Base-by-base conservation (phyloP, 37 sponge, comb jelly and placozoan species). In the Chondrosia reniformis region DNA sequence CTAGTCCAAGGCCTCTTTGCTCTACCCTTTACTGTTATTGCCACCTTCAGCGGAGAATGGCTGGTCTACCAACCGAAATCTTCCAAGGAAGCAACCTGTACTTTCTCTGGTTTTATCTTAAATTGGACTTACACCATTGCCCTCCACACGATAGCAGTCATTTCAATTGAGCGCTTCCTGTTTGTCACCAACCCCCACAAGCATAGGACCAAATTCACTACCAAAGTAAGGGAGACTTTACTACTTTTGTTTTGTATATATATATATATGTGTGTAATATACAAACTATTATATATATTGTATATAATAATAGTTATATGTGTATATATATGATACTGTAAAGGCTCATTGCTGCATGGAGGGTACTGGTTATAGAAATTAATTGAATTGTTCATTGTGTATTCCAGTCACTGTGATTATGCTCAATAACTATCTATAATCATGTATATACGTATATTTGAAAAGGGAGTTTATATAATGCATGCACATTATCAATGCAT, bases 101-200 rank as follows among this genome's bases (percentile, higher is more conserved):
- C n/a, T 3, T 24, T 69, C 15, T 69, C 72, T 34, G 72, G 72
- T 4, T 69, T 69, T 40, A 25, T 37, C n/a, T 25, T 69, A 44
- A 36, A 34, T 6, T 21, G 22, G 22, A 25, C 40, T 9, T 69
- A 69, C 43, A 39, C 43, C 22, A 44, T 69, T 1, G 41, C 44
- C 22, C 22, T 69, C 22, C 72, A 69, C 43, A 69, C 43, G 4
- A 22, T 69, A 34, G 72, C 72, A 21, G 72, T 34, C 43, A 69
- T 69, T 21, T 69, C 72, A 21, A 39, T 69, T 1, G 72, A 69
- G 72, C 15, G 72, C 21, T 69, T 69, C 25, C 43, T 69, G 2
- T 69, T 69, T 39, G 42, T 69, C 13, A 69, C 44, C 43, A 69
- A 69, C 44, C 72, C 72, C 19, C 72, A 69, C 72, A 69, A 42